Evolutionary conservation across 2,888 invertebrate genomes (phyloP).

Genomic region (Tetropium fuscum): DNA sequence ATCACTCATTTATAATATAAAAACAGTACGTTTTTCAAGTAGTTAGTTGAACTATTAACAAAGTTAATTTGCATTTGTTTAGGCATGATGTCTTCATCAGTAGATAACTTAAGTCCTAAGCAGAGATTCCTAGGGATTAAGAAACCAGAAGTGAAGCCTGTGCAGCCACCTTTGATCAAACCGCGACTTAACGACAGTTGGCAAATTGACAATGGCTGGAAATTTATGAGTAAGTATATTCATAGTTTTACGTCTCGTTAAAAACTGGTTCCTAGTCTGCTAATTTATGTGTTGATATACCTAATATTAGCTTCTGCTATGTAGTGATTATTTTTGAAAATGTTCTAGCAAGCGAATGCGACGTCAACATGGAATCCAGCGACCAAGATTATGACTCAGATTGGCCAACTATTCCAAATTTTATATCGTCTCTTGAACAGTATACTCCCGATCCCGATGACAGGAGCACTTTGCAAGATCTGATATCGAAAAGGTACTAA

Average conservation of each 20-base stretch:
- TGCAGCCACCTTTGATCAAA: constrained; percentile 77
- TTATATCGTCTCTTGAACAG: constrained; percentile 65
- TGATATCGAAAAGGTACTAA: constrained; percentile 77
- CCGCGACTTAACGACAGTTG: constrained; percentile 72
- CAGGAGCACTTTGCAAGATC: constrained; percentile 79
- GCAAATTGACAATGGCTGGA: constrained; percentile 92
- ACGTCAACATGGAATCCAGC: constrained; percentile 65
- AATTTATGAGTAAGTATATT: constrained; percentile 86
- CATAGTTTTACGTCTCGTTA: no score
- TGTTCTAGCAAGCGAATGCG: constrained; percentile 69
- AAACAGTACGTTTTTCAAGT: no score
- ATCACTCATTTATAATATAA: no score
- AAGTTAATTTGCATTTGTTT: constrained; percentile 23
- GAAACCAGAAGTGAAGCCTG: constrained; percentile 76
- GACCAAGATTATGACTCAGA: constrained; percentile 71
- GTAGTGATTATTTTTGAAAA: no score
- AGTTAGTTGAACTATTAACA: no score
- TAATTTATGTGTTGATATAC: no score
- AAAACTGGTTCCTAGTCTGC: no score
- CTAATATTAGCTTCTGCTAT: no score
- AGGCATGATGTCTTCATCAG: constrained; percentile 73
- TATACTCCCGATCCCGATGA: constrained; percentile 70
- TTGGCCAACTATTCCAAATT: constrained; percentile 64
- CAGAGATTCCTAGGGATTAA: constrained; percentile 55
- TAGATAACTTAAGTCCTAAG: constrained; percentile 74